phyloP scores from a whole-genome alignment of 2,113 vertebrate genomes.

The Narcine bancroftii region DNA sequence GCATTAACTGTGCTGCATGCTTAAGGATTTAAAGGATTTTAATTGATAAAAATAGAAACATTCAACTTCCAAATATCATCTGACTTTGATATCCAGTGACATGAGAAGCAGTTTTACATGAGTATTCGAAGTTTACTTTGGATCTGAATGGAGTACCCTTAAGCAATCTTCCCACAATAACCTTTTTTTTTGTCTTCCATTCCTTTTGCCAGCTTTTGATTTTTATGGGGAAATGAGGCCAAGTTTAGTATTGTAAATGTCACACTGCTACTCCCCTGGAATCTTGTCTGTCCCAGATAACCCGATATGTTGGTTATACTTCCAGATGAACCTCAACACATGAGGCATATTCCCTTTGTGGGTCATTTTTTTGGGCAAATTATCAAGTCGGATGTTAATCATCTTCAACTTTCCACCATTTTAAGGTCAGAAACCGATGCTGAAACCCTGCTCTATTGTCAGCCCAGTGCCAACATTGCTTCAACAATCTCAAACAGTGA shows the following conservation, averaged over 20 bases:
- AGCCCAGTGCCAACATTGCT: not conserved
- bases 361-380: not conserved
- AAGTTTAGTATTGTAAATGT: not conserved
- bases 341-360: not conserved
- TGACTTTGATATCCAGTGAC: not conserved
- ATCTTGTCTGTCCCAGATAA: not conserved
- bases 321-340: not conserved
- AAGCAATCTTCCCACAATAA: not conserved
- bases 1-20: no score
- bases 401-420: not conserved
- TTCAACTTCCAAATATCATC: no score
- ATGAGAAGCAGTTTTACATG: not conserved
- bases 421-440: not conserved
- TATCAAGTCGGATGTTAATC: not conserved
- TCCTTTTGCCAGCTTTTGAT: not conserved
- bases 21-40: no score
- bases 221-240: not conserved
- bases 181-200: not conserved
- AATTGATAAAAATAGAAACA: no score
- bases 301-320: not conserved
- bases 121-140: not conserved
- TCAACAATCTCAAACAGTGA: not conserved
- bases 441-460: not conserved
- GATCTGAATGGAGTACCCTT: not conserved
- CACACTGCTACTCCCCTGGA: not conserved